phyloP scores from a whole-genome alignment of 2,888 invertebrate species.

The Philereme vetulata region DNA sequence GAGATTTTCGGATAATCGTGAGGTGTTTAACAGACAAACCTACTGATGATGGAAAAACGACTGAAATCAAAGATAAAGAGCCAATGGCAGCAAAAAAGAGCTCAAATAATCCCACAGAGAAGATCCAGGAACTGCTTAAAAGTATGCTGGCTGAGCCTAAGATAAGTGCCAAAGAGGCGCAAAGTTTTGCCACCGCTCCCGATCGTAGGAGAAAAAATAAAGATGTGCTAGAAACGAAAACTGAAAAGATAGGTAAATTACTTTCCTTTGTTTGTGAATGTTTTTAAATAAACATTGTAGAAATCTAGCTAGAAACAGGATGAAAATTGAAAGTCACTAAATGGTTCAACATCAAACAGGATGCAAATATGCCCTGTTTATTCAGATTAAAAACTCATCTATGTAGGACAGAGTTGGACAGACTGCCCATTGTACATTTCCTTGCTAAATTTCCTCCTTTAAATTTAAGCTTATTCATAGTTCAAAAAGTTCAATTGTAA shows the following conservation, averaged over 20 bases:
- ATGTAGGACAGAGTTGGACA: too few species aligned
- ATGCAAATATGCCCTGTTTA: too few species aligned
- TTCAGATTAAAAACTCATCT: too few species aligned
- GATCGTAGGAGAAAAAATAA: constrained; percentile 52
- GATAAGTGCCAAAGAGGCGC: constrained; percentile 63
- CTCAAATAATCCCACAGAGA: constrained; percentile 60
- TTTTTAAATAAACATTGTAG: too few species aligned
- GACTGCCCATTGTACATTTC: too few species aligned
- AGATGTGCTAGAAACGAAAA: constrained; percentile 62
- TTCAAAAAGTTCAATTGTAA: too few species aligned
- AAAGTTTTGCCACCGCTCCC: constrained; percentile 67
- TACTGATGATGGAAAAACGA: constrained; percentile 59
- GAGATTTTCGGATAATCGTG: constrained; percentile 53
- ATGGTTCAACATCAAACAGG: too few species aligned
- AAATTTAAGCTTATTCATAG: too few species aligned
- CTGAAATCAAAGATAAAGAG: constrained; percentile 45
- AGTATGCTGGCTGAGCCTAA: constrained; percentile 70
- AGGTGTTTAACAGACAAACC: constrained; percentile 61
- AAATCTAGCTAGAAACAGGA: too few species aligned
- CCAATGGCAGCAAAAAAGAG: constrained; percentile 45
- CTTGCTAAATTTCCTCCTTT: too few species aligned
- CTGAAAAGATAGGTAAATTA: constrained; percentile 66
- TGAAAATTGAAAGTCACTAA: too few species aligned
- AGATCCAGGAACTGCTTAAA: constrained; percentile 72
- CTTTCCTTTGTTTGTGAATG: too few species aligned